Conservation (phyloP, 2,888 invertebrate genomes). For the Axea sp. region DNA sequence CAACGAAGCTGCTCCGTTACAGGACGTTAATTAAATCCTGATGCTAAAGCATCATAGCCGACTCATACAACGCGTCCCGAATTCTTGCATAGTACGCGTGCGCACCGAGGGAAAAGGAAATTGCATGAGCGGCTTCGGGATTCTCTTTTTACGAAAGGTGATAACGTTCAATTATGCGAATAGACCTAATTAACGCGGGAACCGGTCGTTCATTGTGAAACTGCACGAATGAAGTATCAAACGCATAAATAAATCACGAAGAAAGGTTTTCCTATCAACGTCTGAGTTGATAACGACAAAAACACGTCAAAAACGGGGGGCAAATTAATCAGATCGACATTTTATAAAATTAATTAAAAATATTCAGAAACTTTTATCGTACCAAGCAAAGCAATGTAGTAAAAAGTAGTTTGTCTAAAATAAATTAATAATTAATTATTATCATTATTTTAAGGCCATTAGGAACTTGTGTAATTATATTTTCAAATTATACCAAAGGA, state of each 20-base stretch:
- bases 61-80: constrained; percentile 44
- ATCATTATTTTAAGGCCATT: too few species aligned
- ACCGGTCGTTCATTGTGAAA: constrained; percentile 60
- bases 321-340: too few species aligned
- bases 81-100: constrained; percentile 50
- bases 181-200: constrained; percentile 62
- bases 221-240: constrained; percentile 22
- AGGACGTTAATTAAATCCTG: constrained; percentile 57
- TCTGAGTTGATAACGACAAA: too few species aligned
- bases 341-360: too few species aligned
- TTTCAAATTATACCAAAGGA: too few species aligned
- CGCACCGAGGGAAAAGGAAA: constrained; percentile 48
- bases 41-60: constrained; percentile 49
- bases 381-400: too few species aligned
- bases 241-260: constrained; percentile 32
- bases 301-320: too few species aligned
- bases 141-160: constrained; percentile 51
- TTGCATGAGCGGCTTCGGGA: constrained; percentile 49
- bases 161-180: constrained; percentile 61
- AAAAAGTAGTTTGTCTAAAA: too few species aligned
- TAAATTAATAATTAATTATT: too few species aligned
- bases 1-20: constrained; percentile 25
- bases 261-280: too few species aligned
- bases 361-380: too few species aligned
- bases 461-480: too few species aligned